phyloP scores from a whole-genome alignment of 1,140 invertebrate species.

The Camponotus vicinus region DNA sequence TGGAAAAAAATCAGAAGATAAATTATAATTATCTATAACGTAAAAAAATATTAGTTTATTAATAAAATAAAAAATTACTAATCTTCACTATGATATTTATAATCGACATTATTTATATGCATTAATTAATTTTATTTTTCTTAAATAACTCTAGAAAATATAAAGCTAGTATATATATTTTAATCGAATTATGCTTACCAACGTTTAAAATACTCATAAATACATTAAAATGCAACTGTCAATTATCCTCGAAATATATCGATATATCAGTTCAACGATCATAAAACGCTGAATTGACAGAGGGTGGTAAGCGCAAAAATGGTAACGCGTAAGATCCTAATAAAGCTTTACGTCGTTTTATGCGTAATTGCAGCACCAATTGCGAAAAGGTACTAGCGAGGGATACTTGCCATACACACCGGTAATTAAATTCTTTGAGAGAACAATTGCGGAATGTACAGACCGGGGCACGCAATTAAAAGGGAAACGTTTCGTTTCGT shows the following conservation, averaged over 20 bases:
- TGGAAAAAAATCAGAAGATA: background rate
- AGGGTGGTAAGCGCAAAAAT: constrained; percentile 24
- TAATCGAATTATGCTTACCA: background rate
- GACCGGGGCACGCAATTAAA: constrained; percentile 84
- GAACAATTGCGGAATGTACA: constrained; percentile 85
- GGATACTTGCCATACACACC: constrained; percentile 75
- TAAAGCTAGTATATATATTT: background rate
- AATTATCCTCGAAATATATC: background rate
- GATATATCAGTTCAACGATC: constrained; percentile 17
- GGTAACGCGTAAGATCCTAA: constrained; percentile 70
- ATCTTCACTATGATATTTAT: too few species aligned
- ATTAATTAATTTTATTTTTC: background rate
- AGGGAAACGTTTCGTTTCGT: constrained; percentile 84
- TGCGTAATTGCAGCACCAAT: constrained; percentile 74
- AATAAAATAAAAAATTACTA: background rate
- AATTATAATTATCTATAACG: background rate
- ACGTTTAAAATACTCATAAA: background rate
- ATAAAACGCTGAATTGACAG: background rate
- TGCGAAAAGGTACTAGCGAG: constrained; percentile 22
- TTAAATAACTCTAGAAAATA: background rate
- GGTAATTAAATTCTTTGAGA: constrained; percentile 86
- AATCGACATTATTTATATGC: background rate
- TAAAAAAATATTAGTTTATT: background rate
- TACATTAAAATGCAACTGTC: background rate
- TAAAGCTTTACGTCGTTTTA: constrained; percentile 80